Base-by-base conservation (phyloP, 2,113 vertebrate genomes). In the Etheostoma spectabile region DNA sequence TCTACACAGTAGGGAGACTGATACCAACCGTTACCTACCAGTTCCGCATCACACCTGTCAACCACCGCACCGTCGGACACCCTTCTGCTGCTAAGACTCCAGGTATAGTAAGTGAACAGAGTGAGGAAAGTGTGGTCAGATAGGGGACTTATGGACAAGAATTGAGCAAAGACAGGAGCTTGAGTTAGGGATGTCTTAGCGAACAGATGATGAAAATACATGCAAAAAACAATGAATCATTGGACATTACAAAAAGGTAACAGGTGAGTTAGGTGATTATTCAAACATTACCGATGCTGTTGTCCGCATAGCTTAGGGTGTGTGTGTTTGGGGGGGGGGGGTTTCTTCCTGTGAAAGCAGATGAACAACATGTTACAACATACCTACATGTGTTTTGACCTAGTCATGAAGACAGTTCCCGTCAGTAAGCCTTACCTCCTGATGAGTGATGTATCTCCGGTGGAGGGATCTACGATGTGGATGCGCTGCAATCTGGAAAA, bases 71-170 rank as follows among this genome's bases (percentile, higher is more conserved):
- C 2, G 79, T 93, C 0, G 97, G 97, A 86, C 85, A 96, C 64
- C 96, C 97, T 2, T 99, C 97, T 5, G 94, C 95, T 83, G 90
- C 93, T 83, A 96, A 95, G 93, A 97, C 89, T 68, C 97, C 98
- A 98, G 97, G 97, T 98, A 96, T 15, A 75, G 59, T 12, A 19
- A n/a, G n/a, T n/a, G n/a, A n/a, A 24, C 22, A 15, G 22, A 79
- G 38, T 30, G 33, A 35, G 61, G 24, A 49, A 45, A 24, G 10
- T 64, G 13, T 55, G 27, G n/a, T 74, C 33, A 82, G 45, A 79
- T 45, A 57, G 1, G 0, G 1, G 19, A 33, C 3, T 64, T 45
- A 21, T 4, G 4, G 18, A 1, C 69, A 35, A 65, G 8, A 55
- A 21, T 1, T 51, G 16, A 56, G n/a, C n/a, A 77, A 49, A 79